Evolutionary conservation across 2,888 invertebrate genomes (phyloP).

Genomic region (Neuroscelio doddi): DNA sequence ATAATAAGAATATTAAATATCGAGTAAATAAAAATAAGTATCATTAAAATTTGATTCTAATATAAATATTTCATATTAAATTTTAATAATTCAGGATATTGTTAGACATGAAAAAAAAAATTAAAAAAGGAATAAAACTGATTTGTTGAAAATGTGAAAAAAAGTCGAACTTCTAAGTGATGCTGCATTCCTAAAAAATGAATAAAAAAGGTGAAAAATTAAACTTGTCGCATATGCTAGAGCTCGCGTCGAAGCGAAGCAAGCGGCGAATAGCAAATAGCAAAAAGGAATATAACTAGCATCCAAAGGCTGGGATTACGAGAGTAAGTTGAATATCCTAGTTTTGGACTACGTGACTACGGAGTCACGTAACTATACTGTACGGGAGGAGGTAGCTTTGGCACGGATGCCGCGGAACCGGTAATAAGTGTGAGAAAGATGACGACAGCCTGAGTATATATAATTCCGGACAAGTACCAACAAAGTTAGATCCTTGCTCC

Average conservation of each 20-base stretch:
- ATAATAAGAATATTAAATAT: no score
- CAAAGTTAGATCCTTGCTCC: conserved; percentile 23
- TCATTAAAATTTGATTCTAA: no score
- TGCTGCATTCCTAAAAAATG: conserved; percentile 27
- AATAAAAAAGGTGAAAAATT: conserved; percentile 25
- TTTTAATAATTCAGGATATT: no score
- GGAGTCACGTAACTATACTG: conserved; percentile 27
- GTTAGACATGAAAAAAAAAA: no score
- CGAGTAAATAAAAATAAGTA: no score
- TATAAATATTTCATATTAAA: no score
- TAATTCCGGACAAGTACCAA: conserved; percentile 35
- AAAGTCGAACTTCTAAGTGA: neutral
- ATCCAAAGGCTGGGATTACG: conserved; percentile 39
- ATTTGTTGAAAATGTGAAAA: no score
- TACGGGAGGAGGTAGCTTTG: conserved; percentile 6
- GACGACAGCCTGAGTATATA: conserved; percentile 19
- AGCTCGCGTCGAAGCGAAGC: conserved; percentile 26
- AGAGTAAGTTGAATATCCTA: conserved; percentile 48
- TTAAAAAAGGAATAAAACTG: no score
- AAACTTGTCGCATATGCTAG: conserved; percentile 30
- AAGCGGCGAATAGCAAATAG: conserved; percentile 40
- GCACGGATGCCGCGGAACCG: conserved; percentile 24
- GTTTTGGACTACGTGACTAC: conserved; percentile 46
- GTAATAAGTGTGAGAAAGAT: conserved; percentile 46
- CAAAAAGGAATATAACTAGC: conserved; percentile 38